Evolutionary conservation across 2,797 vertebrate genomes (phyloP), one percentile per base, ranked within the genome.

Genomic region (Pelobates cultripes): DNA sequence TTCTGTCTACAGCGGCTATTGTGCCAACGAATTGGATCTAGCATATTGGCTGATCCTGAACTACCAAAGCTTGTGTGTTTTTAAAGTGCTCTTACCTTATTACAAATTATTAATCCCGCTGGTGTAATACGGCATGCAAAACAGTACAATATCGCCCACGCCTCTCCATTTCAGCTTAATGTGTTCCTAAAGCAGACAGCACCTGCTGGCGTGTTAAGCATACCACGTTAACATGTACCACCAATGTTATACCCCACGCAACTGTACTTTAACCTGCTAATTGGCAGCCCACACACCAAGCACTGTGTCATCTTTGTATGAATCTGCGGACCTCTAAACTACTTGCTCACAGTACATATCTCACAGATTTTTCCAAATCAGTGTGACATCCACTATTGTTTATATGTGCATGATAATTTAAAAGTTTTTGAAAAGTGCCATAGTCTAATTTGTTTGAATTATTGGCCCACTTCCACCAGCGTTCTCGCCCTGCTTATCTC

Each of bases 1-100:
- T 73, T 77, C 43, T 28, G 15, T 57, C 43, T 70, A 45, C 73
- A 70, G 17, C 57, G 42, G 43, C 60, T 75, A 75, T 61, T 61
- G 45, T 28, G 45, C 40, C 28, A 70, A 44, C 6, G 55, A 42
- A 70, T 70, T 43, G 44, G 41, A 81, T 51, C 17, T 45, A 40
- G 64, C 43, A 47, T 47, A 60, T 9, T 75, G 57, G 57, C 42
- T 63, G 14, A 73, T 13, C 28, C 13, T 68, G 5, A 61, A 28
- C 41, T 73, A 40, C 44, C 55, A 8, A 60, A 60, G 41, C 53
- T 8, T 55, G 72, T 12, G 55, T 4, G 9, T 70, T 45, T 28
- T 69, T 8, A 61, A 61, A 61, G 13, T 61, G 57, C 13, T 61
- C 13, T 64, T n/a, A n/a, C 9, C 40, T 43, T 68, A 43, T 64